Conservation (phyloP, 2,888 invertebrate species). For the Caprella mutica region DNA sequence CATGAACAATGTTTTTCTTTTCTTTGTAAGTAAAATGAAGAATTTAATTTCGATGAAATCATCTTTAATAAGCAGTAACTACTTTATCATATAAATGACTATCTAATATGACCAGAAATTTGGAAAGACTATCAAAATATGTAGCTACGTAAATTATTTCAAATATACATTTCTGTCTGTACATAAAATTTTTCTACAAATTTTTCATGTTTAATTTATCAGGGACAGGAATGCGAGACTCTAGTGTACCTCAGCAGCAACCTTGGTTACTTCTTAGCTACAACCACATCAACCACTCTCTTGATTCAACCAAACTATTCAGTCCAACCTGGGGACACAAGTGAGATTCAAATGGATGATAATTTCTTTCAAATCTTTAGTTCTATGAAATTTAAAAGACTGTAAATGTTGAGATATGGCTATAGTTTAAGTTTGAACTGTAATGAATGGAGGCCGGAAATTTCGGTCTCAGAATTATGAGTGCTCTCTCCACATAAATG, state of each 20-base stretch:
- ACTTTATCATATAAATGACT: neutral
- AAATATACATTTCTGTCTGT: neutral
- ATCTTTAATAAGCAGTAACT: too few species aligned
- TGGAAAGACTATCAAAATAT: neutral
- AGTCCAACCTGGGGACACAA: slow-evolving; percentile 54
- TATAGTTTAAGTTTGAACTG: too few species aligned
- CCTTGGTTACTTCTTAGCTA: slow-evolving; percentile 66
- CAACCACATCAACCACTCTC: slow-evolving; percentile 79
- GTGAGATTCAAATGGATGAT: slow-evolving; percentile 37
- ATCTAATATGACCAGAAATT: too few species aligned
- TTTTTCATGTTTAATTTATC: slow-evolving; percentile 9
- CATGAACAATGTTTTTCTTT: too few species aligned
- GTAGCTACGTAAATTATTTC: neutral
- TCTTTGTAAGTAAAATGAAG: too few species aligned
- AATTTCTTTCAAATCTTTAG: too few species aligned
- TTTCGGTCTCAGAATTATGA: too few species aligned
- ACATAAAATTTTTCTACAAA: neutral
- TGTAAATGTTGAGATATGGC: too few species aligned
- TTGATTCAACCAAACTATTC: slow-evolving; percentile 50
- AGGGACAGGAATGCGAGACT: slow-evolving; percentile 70
- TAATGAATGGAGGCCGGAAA: too few species aligned
- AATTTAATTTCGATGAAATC: too few species aligned
- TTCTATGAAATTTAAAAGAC: too few species aligned
- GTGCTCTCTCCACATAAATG: too few species aligned
- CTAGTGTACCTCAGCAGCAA: slow-evolving; percentile 55